Conservation (phyloP, 2,113 vertebrate genomes). For the Nycticebus coucang region DNA sequence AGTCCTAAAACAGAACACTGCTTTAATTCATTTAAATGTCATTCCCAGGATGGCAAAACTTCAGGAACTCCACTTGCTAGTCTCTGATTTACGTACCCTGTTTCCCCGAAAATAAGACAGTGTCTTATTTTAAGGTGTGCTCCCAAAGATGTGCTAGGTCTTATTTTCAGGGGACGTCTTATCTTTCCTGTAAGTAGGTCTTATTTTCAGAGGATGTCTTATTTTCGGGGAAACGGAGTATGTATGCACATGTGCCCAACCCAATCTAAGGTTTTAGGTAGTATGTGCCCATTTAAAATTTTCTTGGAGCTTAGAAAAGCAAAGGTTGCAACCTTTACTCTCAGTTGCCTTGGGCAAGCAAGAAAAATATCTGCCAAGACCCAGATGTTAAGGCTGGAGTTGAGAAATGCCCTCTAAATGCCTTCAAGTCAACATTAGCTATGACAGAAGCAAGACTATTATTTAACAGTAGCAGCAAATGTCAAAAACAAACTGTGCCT, state of each 20-base stretch:
- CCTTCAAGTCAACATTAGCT: slow-evolving; percentile 86
- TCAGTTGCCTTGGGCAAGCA: slow-evolving; percentile 82
- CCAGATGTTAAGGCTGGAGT: slow-evolving; percentile 79
- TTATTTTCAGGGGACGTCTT: no score
- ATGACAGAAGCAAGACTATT: slow-evolving; percentile 87
- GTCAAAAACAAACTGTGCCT: slow-evolving; percentile 86
- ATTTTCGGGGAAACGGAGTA: no score
- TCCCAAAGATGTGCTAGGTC: no score
- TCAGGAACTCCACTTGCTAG: not conserved
- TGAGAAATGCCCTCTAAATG: slow-evolving; percentile 84
- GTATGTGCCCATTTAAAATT: not conserved
- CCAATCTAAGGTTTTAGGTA: not conserved
- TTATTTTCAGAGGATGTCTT: no score
- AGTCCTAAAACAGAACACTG: slow-evolving; percentile 75
- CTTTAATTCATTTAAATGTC: slow-evolving; percentile 80
- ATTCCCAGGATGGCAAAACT: slow-evolving; percentile 65
- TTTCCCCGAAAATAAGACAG: no score
- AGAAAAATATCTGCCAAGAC: slow-evolving; percentile 84
- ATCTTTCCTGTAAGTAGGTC: no score
- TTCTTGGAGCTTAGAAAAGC: slow-evolving; percentile 79
- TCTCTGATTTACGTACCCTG: not conserved
- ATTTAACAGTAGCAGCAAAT: slow-evolving; percentile 86
- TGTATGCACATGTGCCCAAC: fast-evolving
- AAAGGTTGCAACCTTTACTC: slow-evolving; percentile 78
- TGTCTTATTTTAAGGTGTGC: no score